Evolutionary conservation across 2,888 invertebrate species (phyloP), one percentile per base, ranked within the genome.

Genomic region (Endotricha flammealis): DNA sequence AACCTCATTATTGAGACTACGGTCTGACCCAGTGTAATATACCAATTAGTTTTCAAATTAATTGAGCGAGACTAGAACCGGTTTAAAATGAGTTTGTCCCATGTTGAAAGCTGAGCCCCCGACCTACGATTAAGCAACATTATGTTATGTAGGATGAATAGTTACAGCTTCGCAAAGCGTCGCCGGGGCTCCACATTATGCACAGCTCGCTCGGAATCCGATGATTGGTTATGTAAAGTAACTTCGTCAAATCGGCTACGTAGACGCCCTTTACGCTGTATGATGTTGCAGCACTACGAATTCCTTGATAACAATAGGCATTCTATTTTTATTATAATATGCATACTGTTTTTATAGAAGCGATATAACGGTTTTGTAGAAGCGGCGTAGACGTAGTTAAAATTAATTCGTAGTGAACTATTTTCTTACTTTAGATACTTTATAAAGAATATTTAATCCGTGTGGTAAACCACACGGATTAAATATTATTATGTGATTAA

Each of bases 21-120:
- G 46, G 54, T 41, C 48, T 66, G 69, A 74, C 68, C 70, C 64
- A 56, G 59, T 71, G 63, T 67, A 65, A 59, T 59, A 66, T 63
- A 72, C 62, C 65, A 78, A 82, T 76, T 76, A 72, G 73, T 77
- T 77, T 77, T 70, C 57, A 73, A 79, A 74, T 75, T 77, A 76
- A 78, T 79, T 75, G 68, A 68, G 67, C 68, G 66, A 73, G 72
- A 68, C 60, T 44, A 60, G 51, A 77, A 82, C 82, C 74, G 79
- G 82, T 82, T 67, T 52, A 57, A 56, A 69, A 65, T 68, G 61
- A 63, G 44, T 72, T 57, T 58, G 64, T 62, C 59, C 65, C 66
- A 75, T 69, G 72, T 76, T 57, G 77, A 81, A 82, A 85, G 75
- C 66, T 65, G 64, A 65, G 57, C 58, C 57, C 64, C 62, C 73